Conservation (phyloP, 2,888 invertebrate genomes). For the Acleris literana region DNA sequence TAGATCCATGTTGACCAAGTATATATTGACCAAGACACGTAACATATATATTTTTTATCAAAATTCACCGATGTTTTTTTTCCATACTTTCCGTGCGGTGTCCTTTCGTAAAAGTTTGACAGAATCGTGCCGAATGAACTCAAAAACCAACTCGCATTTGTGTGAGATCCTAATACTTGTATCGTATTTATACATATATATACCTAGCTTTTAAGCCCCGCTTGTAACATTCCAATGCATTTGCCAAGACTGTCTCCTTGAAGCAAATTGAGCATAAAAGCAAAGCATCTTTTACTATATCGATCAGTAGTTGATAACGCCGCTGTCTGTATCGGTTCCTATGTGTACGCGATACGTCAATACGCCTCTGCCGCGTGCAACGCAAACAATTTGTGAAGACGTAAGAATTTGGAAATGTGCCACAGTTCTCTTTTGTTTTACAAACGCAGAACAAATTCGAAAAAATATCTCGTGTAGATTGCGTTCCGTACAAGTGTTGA, state of each 20-base stretch:
- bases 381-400: slow-evolving; percentile 74
- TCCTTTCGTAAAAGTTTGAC: too few species aligned
- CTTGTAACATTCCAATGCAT: slow-evolving; percentile 11
- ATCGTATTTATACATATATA: too few species aligned
- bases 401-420: slow-evolving; percentile 73
- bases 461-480: background rate
- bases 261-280: slow-evolving; percentile 18
- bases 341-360: slow-evolving; percentile 58
- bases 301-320: slow-evolving; percentile 22
- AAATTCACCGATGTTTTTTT: too few species aligned
- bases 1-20: too few species aligned
- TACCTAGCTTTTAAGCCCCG: background rate
- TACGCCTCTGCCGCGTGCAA: slow-evolving; percentile 56
- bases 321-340: slow-evolving; percentile 10
- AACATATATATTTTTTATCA: too few species aligned
- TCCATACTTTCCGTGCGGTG: too few species aligned
- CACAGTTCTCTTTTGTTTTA: slow-evolving; percentile 53
- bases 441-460: slow-evolving; percentile 12
- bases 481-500: background rate
- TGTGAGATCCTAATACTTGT: too few species aligned
- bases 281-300: slow-evolving; percentile 5
- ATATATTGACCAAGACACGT: too few species aligned
- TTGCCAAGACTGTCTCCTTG: slow-evolving; percentile 9
- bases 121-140: too few species aligned
- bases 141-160: too few species aligned